Base-by-base conservation (phyloP, 2,888 invertebrate species). In the Dromius quadrimaculatus region DNA sequence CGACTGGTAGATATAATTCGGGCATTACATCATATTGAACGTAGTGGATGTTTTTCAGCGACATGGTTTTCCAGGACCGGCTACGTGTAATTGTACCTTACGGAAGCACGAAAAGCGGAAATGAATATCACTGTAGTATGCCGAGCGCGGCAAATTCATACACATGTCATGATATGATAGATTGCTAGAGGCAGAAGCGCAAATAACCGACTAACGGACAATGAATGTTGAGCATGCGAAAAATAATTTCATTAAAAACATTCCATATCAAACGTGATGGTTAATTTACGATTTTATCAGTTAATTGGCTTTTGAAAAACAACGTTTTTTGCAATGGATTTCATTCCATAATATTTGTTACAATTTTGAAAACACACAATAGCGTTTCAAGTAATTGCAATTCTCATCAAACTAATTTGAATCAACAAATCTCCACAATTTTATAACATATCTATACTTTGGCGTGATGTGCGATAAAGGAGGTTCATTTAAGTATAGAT, bases 91-190 rank as follows among this genome's bases (percentile, higher is more conserved):
- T 54, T 54, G n/a, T n/a, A 54, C 50, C 19, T 54, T 9, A 34
- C 19, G 36, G 59, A 57, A 57, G 20, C 59, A 59, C 36, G 36
- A 36, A 59, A 36, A 59, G 34, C 36, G 36, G 59, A 59, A 36
- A 59, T 59, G 59, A 59, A 59, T 59, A 59, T 38, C 59, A n/a
- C n/a, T n/a, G 59, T 6, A 11, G 80, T 54, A 13, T 13, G 28
- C 28, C 28, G n/a, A 81, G 78, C 81, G 81, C 81, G 81, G 50
- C 81, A 81, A 81, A 81, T 81, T 79, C 79, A 80, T 81, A 77
- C 77, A 79, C 80, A 78, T 80, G 80, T 81, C 79, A 78, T 73
- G 77, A 74, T 76, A 79, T 81, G 81, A 81, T 81, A 81, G 80
- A 81, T 81, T 79, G 81, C 78, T 76, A 73, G 47, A 43, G 78